phyloP scores from a whole-genome alignment of 2,888 invertebrate genomes.

The Chymomyza procnemis region DNA sequence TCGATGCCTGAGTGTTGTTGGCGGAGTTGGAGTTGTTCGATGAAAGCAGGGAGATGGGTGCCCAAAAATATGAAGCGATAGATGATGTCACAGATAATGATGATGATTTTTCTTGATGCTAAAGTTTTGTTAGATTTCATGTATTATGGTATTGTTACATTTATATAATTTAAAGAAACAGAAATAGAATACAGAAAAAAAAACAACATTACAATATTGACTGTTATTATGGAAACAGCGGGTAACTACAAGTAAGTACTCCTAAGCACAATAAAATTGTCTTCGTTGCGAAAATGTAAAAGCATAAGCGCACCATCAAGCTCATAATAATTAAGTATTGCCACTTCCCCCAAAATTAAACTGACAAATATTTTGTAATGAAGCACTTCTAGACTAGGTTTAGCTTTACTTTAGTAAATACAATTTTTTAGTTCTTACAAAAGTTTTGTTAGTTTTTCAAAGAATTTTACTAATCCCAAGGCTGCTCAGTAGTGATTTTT shows the following conservation, averaged over 20 bases:
- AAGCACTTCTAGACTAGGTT: no score
- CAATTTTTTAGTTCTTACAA: no score
- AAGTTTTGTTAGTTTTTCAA: no score
- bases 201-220: constrained; percentile 18
- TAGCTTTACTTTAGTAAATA: no score
- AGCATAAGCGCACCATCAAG: no score
- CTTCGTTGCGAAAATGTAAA: not conserved
- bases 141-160: not conserved
- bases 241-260: not conserved
- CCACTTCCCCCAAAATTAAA: no score
- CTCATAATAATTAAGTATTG: no score
- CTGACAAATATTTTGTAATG: no score
- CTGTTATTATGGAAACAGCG: not conserved
- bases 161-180: constrained; percentile 15
- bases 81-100: constrained; percentile 43
- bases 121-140: constrained; percentile 3
- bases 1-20: not conserved
- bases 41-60: constrained; percentile 45
- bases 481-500: no score
- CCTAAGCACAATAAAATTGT: not conserved
- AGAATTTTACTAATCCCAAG: no score
- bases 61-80: constrained; percentile 61
- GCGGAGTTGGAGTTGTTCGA: constrained; percentile 21
- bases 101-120: constrained; percentile 60
- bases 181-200: constrained; percentile 38